These are phyloP conservation scores for Eupsittula cactorum DNA, from an alignment of 2,113 vertebrate genomes.

Conservation along the genomic window DNA sequence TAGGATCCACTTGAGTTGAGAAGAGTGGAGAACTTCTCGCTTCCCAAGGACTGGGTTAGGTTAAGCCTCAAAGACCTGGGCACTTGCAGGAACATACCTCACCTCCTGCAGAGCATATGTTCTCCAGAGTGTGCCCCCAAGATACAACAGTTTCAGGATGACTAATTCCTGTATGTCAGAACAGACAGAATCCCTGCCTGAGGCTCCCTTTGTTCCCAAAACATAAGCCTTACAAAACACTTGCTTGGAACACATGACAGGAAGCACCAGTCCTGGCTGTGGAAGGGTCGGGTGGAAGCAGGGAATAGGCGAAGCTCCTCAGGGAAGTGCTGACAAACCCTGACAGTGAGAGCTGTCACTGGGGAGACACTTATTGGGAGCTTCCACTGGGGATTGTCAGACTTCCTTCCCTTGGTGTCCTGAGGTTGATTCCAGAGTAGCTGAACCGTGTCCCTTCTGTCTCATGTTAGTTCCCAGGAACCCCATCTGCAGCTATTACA, in stretches of 20 bases:
- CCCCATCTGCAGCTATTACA: not conserved
- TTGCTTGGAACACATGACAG: not conserved
- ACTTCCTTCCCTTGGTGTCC: not conserved
- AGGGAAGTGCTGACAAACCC: not conserved
- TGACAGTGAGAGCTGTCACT: rapidly evolving
- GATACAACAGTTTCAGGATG: not conserved
- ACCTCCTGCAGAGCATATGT: not conserved
- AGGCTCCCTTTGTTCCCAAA: not conserved
- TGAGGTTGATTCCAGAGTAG: not conserved
- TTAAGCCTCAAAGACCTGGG: not conserved
- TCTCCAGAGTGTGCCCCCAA: not conserved
- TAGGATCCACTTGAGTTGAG: not conserved
- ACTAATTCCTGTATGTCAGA: not conserved
- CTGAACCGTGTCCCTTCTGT: not conserved
- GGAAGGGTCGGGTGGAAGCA: not conserved
- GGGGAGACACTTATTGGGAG: not conserved
- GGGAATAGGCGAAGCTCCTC: not conserved
- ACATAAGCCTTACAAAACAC: not conserved
- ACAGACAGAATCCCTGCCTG: not conserved
- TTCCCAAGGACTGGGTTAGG: not conserved
- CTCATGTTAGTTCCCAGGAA: not conserved
- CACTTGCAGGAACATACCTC: not conserved
- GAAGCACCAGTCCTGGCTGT: not conserved
- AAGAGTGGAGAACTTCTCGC: not conserved
- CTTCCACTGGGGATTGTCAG: not conserved